Base-by-base conservation (phyloP, 2,888 invertebrate species). In the Chaetoderma sp. region DNA sequence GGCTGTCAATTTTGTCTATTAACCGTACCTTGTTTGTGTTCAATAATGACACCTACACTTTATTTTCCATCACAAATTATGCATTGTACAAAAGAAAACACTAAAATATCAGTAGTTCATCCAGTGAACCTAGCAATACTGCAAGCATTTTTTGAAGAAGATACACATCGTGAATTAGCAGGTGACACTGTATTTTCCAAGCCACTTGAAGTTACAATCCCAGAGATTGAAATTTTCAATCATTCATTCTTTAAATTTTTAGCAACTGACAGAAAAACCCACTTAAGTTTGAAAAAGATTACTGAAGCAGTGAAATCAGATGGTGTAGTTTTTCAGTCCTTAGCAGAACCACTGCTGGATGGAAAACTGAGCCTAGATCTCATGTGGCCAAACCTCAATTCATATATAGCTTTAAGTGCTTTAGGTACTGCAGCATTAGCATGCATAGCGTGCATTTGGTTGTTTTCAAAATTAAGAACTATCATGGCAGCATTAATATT, bases 71-170 rank as follows among this genome's bases (percentile, higher is more conserved):
- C 57, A 4, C 36, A 58, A 33, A 25, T 66, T 27, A n/a, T 62
- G 1, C 1, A 52, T 27, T 66, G 66, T 55, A 58, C 61, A 42
- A 13, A 52, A 28, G 47, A 58, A 21, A 52, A 57, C n/a, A 42
- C 32, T 16, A 60, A 21, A 4, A 44, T 0, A 1, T 60, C 63
- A n/a, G 32, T 50, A 33, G 18, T 67, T 32, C 67, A 63, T 36
- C 67, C 67, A 1, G 60, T 63, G 4, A 63, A 67, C 36, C 23
- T 67, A 18, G 67, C 60, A 6, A 42, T 67, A 21, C 32, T 67
- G 1, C 63, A 67, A 45, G 56, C 63, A 47, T 67, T 60, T 55
- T 62, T 67, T 30, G 58, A 61, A 47, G 60, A 65, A 23, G 44
- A 27, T 4, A 0, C 4, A 0, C 27, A 59, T 1, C 3, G 44